Evolutionary conservation across 64 coral and sea anemone species (phyloP), one percentile per base, ranked within the genome.

Genomic region (Anthopleura sola): DNA sequence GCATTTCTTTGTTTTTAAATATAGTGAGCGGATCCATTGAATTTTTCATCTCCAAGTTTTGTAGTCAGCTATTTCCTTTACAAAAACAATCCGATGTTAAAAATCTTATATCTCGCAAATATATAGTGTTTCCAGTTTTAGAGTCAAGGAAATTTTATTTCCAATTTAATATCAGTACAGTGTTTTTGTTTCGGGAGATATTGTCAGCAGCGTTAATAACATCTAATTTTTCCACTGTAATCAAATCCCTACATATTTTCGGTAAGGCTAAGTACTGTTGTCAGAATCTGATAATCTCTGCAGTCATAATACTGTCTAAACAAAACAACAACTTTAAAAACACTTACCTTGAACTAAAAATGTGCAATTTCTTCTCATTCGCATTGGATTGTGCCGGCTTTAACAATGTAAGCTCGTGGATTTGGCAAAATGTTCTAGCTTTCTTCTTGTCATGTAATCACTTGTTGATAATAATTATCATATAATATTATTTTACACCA

Each of bases 401-500:
- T 62, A 5, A 7, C 4, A 23, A 62, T n/a, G n/a, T 62, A 26
- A 24, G n/a, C 21, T 26, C 58, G n/a, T 62, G 58, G 21, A 62
- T 23, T 62, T 62, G 58, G 58, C 58, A 62, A 62, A 62, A 23
- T 62, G 58, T 26, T 62, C 55, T 58, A 21, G 55, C 18, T 58
- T 16, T 62, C 5, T 14, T n/a, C 58, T 10, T 62, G n/a, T 62
- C 21, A 62, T 62, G 6, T 2, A 28, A 62, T 62, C 58, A 62
- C 58, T 62, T 62, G 58, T 62, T 62, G 58, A 62, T 62, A 58
- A 62, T 62, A n/a, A 62, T 62, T 62, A 62, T 62, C 21, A 62
- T 12, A 62, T 23, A 9, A 62, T 62, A 62, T 62, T 26, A 62
- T 62, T 62, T 56, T 56, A n/a, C 23, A 62, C 58, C 23, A 4